Evolutionary conservation across 2,797 vertebrate genomes (phyloP).

Genomic region (Nyctibius grandis): DNA sequence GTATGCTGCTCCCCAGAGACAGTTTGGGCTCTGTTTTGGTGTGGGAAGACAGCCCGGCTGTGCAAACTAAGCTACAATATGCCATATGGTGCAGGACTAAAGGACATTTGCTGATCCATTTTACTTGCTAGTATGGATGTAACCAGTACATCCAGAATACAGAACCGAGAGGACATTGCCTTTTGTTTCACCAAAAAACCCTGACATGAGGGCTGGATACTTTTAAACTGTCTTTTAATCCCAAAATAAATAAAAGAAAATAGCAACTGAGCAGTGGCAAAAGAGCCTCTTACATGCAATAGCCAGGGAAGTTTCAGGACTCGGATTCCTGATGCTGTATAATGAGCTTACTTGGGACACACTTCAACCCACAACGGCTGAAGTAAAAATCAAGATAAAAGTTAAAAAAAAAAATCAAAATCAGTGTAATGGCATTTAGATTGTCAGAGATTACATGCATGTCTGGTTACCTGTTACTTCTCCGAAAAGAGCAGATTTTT

Average conservation of each 20-base stretch:
- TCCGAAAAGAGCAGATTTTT: background rate
- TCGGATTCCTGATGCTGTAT: background rate
- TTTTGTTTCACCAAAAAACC: background rate
- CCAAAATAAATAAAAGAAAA: background rate
- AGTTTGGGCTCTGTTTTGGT: background rate
- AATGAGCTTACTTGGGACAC: background rate
- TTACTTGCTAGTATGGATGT: background rate
- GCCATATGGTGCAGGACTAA: background rate
- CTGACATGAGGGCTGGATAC: background rate
- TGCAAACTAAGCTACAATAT: background rate
- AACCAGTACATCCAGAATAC: background rate
- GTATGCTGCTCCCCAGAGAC: background rate
- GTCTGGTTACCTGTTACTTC: background rate
- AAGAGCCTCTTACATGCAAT: background rate
- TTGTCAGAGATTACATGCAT: background rate
- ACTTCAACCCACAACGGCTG: background rate
- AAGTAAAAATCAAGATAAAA: background rate
- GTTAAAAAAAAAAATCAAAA: background rate
- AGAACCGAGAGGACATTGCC: background rate
- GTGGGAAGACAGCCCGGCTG: background rate
- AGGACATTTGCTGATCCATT: background rate
- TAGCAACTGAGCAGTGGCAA: background rate
- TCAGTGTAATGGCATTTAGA: background rate
- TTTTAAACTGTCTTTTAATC: background rate
- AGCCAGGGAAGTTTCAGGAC: background rate